Base-by-base conservation (phyloP, 2,888 invertebrate species). In the Julus scandinavius region DNA sequence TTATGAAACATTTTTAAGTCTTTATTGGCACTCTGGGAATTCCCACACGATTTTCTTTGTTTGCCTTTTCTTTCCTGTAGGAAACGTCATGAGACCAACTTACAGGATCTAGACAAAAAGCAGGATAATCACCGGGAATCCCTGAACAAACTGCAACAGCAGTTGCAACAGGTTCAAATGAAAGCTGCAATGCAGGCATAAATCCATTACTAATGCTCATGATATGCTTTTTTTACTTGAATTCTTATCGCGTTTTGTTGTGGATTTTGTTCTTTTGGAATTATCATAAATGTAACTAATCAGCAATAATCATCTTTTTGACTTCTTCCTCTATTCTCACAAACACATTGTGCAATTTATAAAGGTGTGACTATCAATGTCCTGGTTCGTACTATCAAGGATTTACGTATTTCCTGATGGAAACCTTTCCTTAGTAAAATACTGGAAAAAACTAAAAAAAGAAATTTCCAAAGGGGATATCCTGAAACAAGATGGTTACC, bases 21-120 rank as follows among this genome's bases (percentile, higher is more conserved):
- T 63, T 63, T n/a, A 63, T 54, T 54, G 3, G 5, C 58, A 17
- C 6, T 29, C 20, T 9, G 72, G 72, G 29, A 72, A 72, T 29
- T 29, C 11, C 72, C 20, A 4, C 29, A 29, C 20, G 7, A 72
- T 72, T 72, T 4, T 9, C 9, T 11, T 20, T 20, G 29, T 29
- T 20, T 89, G 29, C 58, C 13, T 88, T 88, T 89, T 89, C 89
- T 90, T 86, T 90, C 88, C 92, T 92, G 40, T 91, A 95, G 94
- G 89, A 94, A 97, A 92, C 94, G 97, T 88, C 95, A 96, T 88
- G 97, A 97, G 90, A 95, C 95, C 89, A 90, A 90, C 11, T 91
- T 93, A 20, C 92, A 92, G 89, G 94, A 95, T 6, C 92, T 96
- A 91, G 96, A 97, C 91, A 95, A 95, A 91, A 96, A 96, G 92